Evolutionary conservation across 2,797 vertebrate genomes (phyloP).

Genomic region (Syngnathus rostellatus): DNA sequence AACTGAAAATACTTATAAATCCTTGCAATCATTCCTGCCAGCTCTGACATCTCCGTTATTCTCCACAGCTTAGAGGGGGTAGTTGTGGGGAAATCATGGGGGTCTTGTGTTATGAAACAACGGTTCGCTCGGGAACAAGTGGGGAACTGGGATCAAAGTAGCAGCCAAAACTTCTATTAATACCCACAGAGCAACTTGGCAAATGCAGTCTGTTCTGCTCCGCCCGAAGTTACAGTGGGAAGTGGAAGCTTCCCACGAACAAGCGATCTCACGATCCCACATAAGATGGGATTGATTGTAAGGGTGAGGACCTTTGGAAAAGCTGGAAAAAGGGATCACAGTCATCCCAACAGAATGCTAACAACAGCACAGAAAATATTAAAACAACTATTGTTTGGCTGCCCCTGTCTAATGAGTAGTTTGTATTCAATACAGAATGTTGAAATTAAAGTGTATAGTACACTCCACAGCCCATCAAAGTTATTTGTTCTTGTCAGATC

Average conservation of each 20-base stretch:
- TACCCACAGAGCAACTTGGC: constrained; percentile 59
- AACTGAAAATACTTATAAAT: background rate
- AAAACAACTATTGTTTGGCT: background rate
- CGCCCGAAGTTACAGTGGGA: constrained; percentile 31
- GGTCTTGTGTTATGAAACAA: constrained; percentile 43
- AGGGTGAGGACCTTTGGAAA: too few relatives aligned
- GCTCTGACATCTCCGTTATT: constrained; percentile 16
- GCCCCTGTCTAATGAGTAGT: background rate
- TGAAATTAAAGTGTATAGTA: background rate
- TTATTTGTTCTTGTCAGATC: background rate
- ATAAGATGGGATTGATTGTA: background rate
- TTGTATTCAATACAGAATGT: background rate
- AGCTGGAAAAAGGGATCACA: background rate
- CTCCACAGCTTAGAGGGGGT: background rate
- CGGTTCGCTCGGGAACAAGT: constrained; percentile 11
- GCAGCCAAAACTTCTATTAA: constrained; percentile 64
- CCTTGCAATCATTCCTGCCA: background rate
- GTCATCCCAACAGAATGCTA: too few relatives aligned
- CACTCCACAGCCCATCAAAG: background rate
- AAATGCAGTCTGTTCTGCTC: constrained; percentile 36
- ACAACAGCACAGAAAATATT: background rate
- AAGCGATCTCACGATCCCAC: background rate
- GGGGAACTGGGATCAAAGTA: constrained; percentile 43
- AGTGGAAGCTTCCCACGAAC: constrained; percentile 6
- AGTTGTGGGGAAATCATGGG: background rate